Evolutionary conservation across 2,888 invertebrate species (phyloP), one percentile per base, ranked within the genome.

Genomic region (Poecilus cupreus): DNA sequence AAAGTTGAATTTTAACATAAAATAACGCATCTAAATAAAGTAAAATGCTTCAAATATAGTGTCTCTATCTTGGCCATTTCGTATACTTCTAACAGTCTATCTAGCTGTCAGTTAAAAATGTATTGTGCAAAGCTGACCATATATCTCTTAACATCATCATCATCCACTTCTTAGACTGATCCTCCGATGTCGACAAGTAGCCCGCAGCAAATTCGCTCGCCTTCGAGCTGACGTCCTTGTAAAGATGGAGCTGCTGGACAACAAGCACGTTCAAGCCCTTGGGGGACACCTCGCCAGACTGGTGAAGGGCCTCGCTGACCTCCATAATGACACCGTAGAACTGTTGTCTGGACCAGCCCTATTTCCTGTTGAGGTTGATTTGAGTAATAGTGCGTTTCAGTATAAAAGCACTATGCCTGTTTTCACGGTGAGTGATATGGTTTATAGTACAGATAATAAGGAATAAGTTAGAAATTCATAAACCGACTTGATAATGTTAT

Each of bases 191-290:
- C 94, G 99, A 0, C 98, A 99, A 90, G 96, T 98, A 84, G 98
- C 99, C 0, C 91, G 99, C 80, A 90, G 92, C 0, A 93, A 96
- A 83, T 97, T 97, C 88, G 97, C 96, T 0, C 93, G 94, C 64
- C 89, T 97, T 78, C 92, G 94, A 85, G 96, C 95, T 3, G 99
- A 97, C 89, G 99, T 99, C 0, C 90, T 99, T 74, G 97, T 99
- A 0, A 99, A 99, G 90, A 92, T 99, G 89, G 99, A 99, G 89
- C 90, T 99, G 13, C 89, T 99, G 20, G 99, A 99, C 87, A 98
- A 98, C 87, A 99, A 99, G 89, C 99, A 99, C 89, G 97, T 99
- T 0, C 98, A 98, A 88, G 98, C 99, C 85, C 94, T 98, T 2
- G 97, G 97, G 0, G 94, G 93, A 83, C 96, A 97, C 85, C 89